Evolutionary conservation across 1,140 invertebrate species (phyloP).

Genomic region (Heliothis virescens): DNA sequence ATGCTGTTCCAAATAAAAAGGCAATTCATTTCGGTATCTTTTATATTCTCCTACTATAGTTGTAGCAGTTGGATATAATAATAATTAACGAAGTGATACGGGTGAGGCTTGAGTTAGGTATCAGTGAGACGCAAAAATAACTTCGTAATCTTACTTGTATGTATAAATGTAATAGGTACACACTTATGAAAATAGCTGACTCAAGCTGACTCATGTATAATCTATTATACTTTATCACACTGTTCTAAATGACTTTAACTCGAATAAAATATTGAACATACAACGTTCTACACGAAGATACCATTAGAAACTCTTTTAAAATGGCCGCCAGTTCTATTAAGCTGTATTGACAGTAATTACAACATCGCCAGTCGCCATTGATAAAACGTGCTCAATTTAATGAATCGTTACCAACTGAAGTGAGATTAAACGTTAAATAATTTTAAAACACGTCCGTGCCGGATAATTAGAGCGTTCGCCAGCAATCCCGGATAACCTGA

Average conservation of each 20-base stretch:
- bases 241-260: conserved; percentile 2
- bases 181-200: background rate
- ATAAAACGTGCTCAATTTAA: conserved; percentile 45
- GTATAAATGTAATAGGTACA: background rate
- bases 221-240: background rate
- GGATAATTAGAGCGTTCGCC: conserved; percentile 53
- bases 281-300: background rate
- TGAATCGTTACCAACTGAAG: conserved; percentile 45
- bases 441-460: conserved; percentile 52
- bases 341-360: background rate
- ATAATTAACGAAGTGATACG: no score
- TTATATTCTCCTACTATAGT: no score
- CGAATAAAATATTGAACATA: background rate
- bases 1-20: no score
- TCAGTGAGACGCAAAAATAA: conserved; percentile 6
- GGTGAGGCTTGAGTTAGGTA: no score
- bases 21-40: no score
- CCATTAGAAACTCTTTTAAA: background rate
- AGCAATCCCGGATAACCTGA: conserved; percentile 39
- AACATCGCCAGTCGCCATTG: conserved; percentile 5
- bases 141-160: background rate
- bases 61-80: no score
- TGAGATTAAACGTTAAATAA: conserved; percentile 46
- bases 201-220: conserved; percentile 1
- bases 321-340: conserved; percentile 1